A percentile compares a stretch with the other conserved stretches of the same genome.
Evolutionary conservation across 1,140 invertebrate genomes (phyloP).

Genomic region (Brachionus manjavacas): DNA sequence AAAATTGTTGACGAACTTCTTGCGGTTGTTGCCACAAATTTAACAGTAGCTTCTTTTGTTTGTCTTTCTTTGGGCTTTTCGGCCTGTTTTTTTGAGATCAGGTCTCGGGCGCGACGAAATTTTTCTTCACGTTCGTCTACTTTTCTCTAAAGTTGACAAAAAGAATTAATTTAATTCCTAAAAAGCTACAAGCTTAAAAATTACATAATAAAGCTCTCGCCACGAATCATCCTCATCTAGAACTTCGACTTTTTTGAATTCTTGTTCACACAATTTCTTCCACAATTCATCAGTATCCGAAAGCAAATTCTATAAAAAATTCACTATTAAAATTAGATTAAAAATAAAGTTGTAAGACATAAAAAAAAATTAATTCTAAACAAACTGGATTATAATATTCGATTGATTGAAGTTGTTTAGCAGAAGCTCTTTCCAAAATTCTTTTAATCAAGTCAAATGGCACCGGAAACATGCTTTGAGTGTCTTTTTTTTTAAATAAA

Average conservation of each 20-base stretch:
- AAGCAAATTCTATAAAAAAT: neutral
- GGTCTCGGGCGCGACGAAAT: conserved; percentile 26
- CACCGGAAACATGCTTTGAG: conserved; percentile 15
- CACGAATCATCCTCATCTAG: conserved; percentile 19
- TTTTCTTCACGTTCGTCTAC: conserved; percentile 37
- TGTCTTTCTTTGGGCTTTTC: conserved; percentile 38
- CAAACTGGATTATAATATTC: conserved; percentile 31
- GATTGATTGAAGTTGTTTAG: conserved; percentile 25
- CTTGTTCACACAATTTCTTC: conserved; percentile 33
- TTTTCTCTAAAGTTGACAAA: conserved; percentile 6
- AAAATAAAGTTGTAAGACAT: neutral
- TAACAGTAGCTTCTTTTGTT: conserved; percentile 14
- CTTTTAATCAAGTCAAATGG: neutral
- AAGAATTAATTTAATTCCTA: neutral
- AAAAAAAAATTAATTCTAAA: neutral
- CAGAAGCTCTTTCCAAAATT: conserved; percentile 14
- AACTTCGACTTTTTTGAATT: neutral
- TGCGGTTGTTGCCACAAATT: neutral
- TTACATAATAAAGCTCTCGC: conserved; percentile 38
- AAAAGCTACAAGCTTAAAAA: neutral
- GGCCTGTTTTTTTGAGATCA: conserved; percentile 4
- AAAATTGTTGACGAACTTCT: neutral
- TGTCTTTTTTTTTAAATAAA: neutral
- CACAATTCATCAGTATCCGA: conserved; percentile 27
- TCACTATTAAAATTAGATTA: neutral